phyloP scores from a whole-genome alignment of 2,888 invertebrate genomes.

The Spisula subtruncata region DNA sequence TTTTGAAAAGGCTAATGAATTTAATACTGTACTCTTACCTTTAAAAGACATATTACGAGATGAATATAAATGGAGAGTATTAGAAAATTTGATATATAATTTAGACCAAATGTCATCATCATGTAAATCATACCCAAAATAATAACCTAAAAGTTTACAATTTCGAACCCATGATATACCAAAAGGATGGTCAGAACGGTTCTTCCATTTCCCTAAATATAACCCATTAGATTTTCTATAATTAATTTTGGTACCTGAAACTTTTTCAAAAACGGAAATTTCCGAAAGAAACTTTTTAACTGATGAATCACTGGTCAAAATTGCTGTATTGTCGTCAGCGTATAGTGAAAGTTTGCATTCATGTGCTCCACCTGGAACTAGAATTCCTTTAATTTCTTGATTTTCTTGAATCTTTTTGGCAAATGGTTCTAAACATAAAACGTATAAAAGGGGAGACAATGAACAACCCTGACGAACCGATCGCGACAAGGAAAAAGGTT shows the following conservation, averaged over 20 bases:
- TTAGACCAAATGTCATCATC: constrained; percentile 60
- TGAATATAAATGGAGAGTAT: constrained; percentile 44
- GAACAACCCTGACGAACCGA: neutral
- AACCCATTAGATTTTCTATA: constrained; percentile 64
- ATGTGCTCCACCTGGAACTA: constrained; percentile 43
- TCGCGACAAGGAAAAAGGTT: neutral
- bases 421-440: constrained; percentile 59
- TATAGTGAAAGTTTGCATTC: constrained; percentile 50
- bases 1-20: constrained; percentile 47
- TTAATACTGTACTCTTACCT: constrained; percentile 47
- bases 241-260: constrained; percentile 67
- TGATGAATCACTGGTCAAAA: constrained; percentile 39
- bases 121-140: constrained; percentile 54
- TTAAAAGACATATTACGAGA: constrained; percentile 34
- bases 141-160: constrained; percentile 64
- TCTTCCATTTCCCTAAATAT: constrained; percentile 70
- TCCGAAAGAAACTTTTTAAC: constrained; percentile 34
- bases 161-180: constrained; percentile 69
- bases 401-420: constrained; percentile 48
- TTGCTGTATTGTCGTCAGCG: constrained; percentile 50
- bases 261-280: constrained; percentile 37
- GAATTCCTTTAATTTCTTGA: constrained; percentile 39
- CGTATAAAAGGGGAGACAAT: neutral
- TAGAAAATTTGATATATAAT: constrained; percentile 51
- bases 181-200: constrained; percentile 67